Base-by-base conservation (phyloP, 2,113 vertebrate genomes). In the Ovis aries region DNA sequence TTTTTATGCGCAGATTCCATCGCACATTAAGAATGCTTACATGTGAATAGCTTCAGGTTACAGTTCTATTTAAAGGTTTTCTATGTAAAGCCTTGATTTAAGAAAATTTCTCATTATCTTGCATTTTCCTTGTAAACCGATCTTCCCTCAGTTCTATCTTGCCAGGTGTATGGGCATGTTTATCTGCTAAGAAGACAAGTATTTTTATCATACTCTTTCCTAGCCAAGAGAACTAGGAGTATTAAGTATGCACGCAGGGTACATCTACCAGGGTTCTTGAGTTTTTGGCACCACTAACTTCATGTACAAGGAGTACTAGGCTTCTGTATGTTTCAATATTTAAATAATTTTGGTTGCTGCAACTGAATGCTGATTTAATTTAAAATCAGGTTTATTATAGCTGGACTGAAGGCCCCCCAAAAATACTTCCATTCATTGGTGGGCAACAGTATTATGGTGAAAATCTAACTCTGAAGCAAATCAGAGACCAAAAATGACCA, bases 1-100 rank as follows among this genome's bases (percentile, higher is more conserved):
- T 97, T 98, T 97, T 98, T 71, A 98, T 97, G 98, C 60, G 97
- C 90, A 96, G 98, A 98, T 98, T 98, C 96, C 74, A 4, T 53
- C 85, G 9, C 97, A 98, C 98, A 98, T 98, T 98, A 97, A 98
- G 93, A 95, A 90, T 85, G 96, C 96, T 97, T 94, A 94, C 91
- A 95, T 98, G 96, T 45, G 94, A 97, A 98, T 96, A 97, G 98
- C 97, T 96, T 98, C 98, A 95, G 97, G 97, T 98, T 99, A 98
- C 98, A 98, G 95, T 98, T 98, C 98, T 97, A 97, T 97, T 98
- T 98, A 98, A 99, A 98, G 96, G 71, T 97, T 98, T 98, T 98
- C 97, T 97, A 96, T 96, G 98, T 95, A 97, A 98, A 98, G 97
- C 33, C 95, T 90, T 80, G 88, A 95, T 96, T 98, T 93, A 95